phyloP scores from a whole-genome alignment of 2,797 vertebrate genomes.

The Sebastes wilsoni region DNA sequence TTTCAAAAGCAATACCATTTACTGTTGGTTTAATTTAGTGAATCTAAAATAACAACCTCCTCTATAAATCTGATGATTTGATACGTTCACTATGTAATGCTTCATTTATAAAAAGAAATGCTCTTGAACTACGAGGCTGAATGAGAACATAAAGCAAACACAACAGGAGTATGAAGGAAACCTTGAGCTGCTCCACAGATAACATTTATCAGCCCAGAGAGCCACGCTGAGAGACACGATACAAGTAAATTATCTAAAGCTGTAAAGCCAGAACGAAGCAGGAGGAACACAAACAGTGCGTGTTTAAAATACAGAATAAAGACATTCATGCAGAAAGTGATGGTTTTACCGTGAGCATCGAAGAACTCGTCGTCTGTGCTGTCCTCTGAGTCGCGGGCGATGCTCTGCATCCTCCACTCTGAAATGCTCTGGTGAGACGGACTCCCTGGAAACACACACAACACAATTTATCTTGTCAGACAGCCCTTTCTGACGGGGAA shows the following conservation, averaged over 20 bases:
- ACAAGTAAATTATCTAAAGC: neutral
- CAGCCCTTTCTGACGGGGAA: neutral
- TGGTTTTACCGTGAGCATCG: slow-evolving; percentile 90
- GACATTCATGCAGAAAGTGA: neutral
- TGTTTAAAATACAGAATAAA: neutral
- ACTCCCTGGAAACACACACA: slow-evolving; percentile 82
- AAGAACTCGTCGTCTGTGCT: slow-evolving; percentile 99
- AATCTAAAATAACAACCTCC: neutral
- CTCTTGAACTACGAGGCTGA: neutral
- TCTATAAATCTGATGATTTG: neutral
- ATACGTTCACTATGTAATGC: neutral
- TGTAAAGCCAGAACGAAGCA: neutral
- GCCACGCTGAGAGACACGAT: neutral
- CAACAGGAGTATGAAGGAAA: neutral
- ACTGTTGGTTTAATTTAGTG: neutral
- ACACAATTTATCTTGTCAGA: neutral
- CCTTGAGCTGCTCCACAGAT: neutral
- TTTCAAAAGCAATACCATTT: neutral
- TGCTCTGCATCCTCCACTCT: slow-evolving; percentile 99
- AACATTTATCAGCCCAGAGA: neutral
- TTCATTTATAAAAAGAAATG: neutral
- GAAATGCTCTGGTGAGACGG: slow-evolving; percentile 95
- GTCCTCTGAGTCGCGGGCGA: slow-evolving; percentile 96
- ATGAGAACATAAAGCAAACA: neutral
- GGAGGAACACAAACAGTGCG: neutral